Conservation (phyloP, 2,888 invertebrate species). For the Dasysyrphus albostriatus region DNA sequence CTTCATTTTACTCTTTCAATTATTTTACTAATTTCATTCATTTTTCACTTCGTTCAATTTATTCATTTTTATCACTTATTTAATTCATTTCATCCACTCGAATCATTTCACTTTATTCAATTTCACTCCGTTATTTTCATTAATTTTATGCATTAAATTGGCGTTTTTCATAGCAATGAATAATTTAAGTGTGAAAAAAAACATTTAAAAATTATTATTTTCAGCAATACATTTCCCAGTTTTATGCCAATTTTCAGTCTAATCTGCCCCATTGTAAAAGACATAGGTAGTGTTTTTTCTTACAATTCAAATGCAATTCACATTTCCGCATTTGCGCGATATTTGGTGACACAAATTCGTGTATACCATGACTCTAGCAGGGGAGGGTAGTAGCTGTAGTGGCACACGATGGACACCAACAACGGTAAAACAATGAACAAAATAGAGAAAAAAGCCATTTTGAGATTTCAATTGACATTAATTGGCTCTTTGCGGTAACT, state of each 20-base stretch:
- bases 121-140: too few species aligned
- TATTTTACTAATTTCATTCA: too few species aligned
- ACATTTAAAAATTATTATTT: too few species aligned
- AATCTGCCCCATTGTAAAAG: conserved; percentile 19
- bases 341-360: conserved; percentile 50
- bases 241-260: neutral
- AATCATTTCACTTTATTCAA: too few species aligned
- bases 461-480: conserved; percentile 73
- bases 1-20: too few species aligned
- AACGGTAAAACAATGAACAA: conserved; percentile 6
- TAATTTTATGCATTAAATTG: too few species aligned
- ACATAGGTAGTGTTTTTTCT: conserved; percentile 6
- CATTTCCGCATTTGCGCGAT: conserved; percentile 70
- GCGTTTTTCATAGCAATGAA: too few species aligned
- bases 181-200: too few species aligned
- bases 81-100: too few species aligned
- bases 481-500: conserved; percentile 68
- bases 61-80: too few species aligned
- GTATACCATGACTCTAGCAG: neutral
- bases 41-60: too few species aligned
- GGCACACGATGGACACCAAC: conserved; percentile 23
- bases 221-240: too few species aligned
- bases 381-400: neutral
- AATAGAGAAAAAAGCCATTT: conserved; percentile 52
- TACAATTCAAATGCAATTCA: conserved; percentile 42